Evolutionary conservation across 2,888 invertebrate species (phyloP).

Genomic region (Cantharis nigra): DNA sequence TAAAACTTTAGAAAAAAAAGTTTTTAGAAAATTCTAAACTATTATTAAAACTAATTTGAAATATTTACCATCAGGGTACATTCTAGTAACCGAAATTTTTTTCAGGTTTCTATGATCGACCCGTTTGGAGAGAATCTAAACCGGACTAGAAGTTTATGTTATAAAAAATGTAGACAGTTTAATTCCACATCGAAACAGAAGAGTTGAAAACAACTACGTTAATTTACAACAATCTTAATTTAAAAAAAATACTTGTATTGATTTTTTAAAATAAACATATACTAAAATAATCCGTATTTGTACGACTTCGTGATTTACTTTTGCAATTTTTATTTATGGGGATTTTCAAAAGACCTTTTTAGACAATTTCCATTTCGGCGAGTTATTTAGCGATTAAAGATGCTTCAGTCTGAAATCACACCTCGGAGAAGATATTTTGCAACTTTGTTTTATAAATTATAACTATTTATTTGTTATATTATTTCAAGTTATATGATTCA

Average conservation of each 20-base stretch:
- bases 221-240: too few relatives aligned
- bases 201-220: neutral
- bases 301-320: neutral
- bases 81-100: neutral
- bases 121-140: neutral
- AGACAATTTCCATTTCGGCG: too few relatives aligned
- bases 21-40: neutral
- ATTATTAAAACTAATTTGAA: neutral
- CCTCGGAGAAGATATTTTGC: too few relatives aligned
- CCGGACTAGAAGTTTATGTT: neutral
- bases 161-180: neutral
- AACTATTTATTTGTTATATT: too few relatives aligned
- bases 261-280: neutral
- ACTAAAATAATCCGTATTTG: neutral
- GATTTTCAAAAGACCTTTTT: too few relatives aligned
- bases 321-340: neutral
- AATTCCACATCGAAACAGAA: neutral
- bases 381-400: too few relatives aligned
- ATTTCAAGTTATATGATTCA: too few relatives aligned
- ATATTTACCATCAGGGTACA: neutral
- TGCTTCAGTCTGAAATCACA: too few relatives aligned
- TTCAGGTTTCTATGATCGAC: neutral
- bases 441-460: too few relatives aligned
- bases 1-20: too few relatives aligned
- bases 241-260: neutral